These are phyloP conservation scores for Opisthocomus hoazin DNA, from an alignment of 2,113 vertebrate genomes.

Conservation along the genomic window DNA sequence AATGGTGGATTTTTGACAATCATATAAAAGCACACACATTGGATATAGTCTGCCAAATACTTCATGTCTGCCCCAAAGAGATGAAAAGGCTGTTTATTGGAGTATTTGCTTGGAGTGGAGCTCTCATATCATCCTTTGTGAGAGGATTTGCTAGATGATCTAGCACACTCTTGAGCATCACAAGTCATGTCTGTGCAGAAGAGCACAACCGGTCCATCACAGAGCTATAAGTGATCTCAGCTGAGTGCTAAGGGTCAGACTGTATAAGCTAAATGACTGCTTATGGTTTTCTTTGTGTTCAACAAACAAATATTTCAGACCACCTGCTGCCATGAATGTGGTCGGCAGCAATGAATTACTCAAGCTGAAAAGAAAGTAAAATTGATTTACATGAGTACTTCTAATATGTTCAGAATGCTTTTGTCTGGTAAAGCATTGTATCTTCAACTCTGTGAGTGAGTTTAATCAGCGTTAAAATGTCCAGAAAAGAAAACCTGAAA, in stretches of 20 bases:
- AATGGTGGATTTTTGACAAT: not conserved
- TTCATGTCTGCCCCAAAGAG: not conserved
- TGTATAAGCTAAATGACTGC: not conserved
- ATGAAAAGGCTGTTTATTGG: not conserved
- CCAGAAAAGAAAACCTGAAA: not conserved
- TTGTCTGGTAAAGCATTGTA: not conserved
- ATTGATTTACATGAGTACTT: not conserved
- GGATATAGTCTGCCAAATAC: not conserved
- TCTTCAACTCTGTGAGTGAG: not conserved
- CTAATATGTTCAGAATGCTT: not conserved
- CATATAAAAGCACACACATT: not conserved
- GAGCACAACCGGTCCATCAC: not conserved
- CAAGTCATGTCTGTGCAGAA: rapidly evolving
- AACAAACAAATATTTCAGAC: not conserved
- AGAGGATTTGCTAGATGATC: not conserved
- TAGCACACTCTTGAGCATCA: not conserved
- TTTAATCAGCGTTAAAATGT: not conserved
- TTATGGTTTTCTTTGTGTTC: not conserved
- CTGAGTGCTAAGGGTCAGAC: not conserved
- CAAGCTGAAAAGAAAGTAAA: not conserved
- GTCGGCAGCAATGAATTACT: not conserved
- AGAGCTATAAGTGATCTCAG: rapidly evolving
- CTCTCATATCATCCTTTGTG: not conserved
- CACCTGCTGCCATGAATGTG: not conserved
- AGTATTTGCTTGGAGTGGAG: not conserved